Percentiles rank a stretch among this genome's conserved stretches.
phyloP scores from a whole-genome alignment of 2,113 vertebrate species.

The human (Homo sapiens) region DNA sequence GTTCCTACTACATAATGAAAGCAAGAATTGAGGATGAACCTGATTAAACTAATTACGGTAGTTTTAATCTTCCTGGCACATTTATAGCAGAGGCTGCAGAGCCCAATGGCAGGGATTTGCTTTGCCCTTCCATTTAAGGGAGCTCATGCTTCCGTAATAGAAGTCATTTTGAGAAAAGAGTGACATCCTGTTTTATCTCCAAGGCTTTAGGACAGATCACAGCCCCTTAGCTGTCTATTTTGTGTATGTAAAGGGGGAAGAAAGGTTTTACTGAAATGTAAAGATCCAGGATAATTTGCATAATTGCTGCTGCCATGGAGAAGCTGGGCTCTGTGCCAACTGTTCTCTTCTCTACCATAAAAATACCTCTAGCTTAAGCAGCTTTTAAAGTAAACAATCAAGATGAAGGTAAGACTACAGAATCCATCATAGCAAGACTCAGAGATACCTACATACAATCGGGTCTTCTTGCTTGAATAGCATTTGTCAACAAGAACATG shows the following conservation, averaged over 20 bases:
- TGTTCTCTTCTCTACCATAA: slow-evolving; percentile 20
- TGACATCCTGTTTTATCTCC: slow-evolving; percentile 46
- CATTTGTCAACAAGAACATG: neutral
- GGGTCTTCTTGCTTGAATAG: neutral
- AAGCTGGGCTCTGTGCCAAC: slow-evolving; percentile 64
- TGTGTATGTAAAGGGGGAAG: neutral
- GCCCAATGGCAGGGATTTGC: neutral
- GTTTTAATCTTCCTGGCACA: neutral
- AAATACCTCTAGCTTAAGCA: slow-evolving; percentile 6
- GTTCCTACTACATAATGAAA: slow-evolving; percentile 41
- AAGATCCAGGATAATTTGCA: slow-evolving; percentile 59
- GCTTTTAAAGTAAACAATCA: slow-evolving; percentile 52
- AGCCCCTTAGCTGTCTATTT: slow-evolving; percentile 36
- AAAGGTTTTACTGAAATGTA: slow-evolving; percentile 55
- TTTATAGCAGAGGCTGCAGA: neutral
- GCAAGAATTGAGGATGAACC: neutral
- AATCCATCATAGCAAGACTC: neutral
- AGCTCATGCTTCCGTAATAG: neutral
- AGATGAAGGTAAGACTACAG: slow-evolving; percentile 10
- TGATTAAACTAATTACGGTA: neutral
- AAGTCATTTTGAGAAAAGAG: neutral
- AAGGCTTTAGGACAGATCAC: neutral
- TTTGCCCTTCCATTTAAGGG: neutral
- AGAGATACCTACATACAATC: neutral
- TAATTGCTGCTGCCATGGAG: slow-evolving; percentile 61